A percentile compares a stretch with the other conserved stretches of the same genome.
Conservation (phyloP, 2,888 invertebrate genomes). For the Drosophila atripex region DNA sequence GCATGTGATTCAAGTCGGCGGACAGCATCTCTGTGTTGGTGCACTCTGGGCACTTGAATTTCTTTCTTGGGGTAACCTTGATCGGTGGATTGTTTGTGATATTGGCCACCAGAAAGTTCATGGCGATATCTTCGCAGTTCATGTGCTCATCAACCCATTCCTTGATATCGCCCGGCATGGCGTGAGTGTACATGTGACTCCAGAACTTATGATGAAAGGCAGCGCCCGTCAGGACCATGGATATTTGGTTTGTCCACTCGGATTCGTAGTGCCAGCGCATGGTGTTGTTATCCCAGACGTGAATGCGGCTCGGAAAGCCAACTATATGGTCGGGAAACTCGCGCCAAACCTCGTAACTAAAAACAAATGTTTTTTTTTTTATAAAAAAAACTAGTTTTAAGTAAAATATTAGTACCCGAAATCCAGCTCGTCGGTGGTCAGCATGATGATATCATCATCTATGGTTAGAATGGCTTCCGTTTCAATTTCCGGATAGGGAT, state of each 20-base stretch:
- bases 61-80: conserved; percentile 96
- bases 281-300: conserved; percentile 95
- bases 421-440: conserved; percentile 97
- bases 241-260: conserved; percentile 98
- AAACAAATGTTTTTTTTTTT: not conserved
- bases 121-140: conserved; percentile 99
- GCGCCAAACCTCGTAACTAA: conserved; percentile 93
- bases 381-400: not conserved
- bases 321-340: conserved; percentile 98
- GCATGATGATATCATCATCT: conserved; percentile 98
- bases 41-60: conserved; percentile 98
- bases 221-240: conserved; percentile 98
- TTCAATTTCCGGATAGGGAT: conserved; percentile 97
- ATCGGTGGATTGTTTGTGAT: conserved; percentile 97
- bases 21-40: conserved; percentile 97
- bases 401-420: conserved; percentile 90
- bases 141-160: conserved; percentile 97
- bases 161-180: conserved; percentile 93
- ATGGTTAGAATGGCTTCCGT: conserved; percentile 97
- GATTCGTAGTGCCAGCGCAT: conserved; percentile 96
- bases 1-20: conserved; percentile 96
- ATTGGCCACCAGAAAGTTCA: conserved; percentile 98
- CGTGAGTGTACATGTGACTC: conserved; percentile 96
- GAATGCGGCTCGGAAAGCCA: conserved; percentile 97
- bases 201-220: conserved; percentile 99